Evolutionary conservation across 2,797 vertebrate species (phyloP), one percentile per base, ranked within the genome.

Genomic region (Mionectes olivaceus): DNA sequence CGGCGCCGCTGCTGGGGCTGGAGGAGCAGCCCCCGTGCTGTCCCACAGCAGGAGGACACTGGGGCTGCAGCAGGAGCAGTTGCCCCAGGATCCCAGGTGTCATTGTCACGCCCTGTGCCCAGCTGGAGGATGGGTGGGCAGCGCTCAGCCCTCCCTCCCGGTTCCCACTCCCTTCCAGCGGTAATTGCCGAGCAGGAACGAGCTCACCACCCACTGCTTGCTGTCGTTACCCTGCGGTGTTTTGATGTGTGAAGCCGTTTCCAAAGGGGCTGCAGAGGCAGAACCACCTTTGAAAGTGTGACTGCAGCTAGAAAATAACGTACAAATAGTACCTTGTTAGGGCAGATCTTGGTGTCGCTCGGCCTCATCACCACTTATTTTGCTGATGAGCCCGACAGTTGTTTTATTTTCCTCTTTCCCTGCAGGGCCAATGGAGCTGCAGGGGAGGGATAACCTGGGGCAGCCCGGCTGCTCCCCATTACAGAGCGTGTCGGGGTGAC

Each of bases 251-350:
- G 88, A 94, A 95, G 74, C 96, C 13, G 2, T 92, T 94, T 95
- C 93, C 33, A 0, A 91, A 96, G 90, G 77, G 90, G 87, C 87
- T 68, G 89, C 87, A 74, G 86, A 89, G 71, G 59, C 86, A 90
- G 95, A 94, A 46, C 83, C 85, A 69, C 83, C 92, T 96, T 94
- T 92, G 82, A 87, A 93, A 85, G 94, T 93, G 94, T 89, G 90
- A 85, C 75, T 93, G 95, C 91, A 80, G 93, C 43, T 86, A 47
- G 92, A 83, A 95, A 95, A 87, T 83, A 92, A 35, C 1, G 23
- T 71, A 81, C 74, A 87, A 91, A 93, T 56, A 41, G 78, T 24
- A 37, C 89, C 89, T 93, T 93, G 94, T 93, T 93, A 75, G 24
- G 9, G 93, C 90, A 86, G 71, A 80, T 95, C 83, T 53, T 25